Evolutionary conservation across 2,113 vertebrate genomes (phyloP), one percentile per base, ranked within the genome.

Genomic region (Scatophagus argus): DNA sequence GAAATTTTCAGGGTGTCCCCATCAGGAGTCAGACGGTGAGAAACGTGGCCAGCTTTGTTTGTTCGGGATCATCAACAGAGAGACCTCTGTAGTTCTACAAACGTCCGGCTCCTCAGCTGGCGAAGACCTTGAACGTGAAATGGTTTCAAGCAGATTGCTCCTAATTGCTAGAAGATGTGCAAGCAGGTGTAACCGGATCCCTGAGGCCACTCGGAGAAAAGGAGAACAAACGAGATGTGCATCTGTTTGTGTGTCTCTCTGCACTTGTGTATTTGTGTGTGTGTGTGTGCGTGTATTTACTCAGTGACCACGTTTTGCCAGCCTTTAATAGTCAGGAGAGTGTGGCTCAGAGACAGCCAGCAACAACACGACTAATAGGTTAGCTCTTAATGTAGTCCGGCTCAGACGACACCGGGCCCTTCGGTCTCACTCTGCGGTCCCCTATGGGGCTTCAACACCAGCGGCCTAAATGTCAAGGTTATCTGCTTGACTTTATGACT

Each of bases 81-180:
- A 52, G 27, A 74, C 75, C 85, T 85, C 70, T 78, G 83, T 56
- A 27, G 84, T 77, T 77, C 81, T 89, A 78, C 89, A 86, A 90
- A 89, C 87, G 89, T 92, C 82, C 87, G 91, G 92, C 94, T 95
- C 95, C 93, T 61, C 95, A 93, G 94, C 95, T 94, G 95, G 93
- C 82, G 80, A 69, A 96, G 95, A 96, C 96, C 95, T 97, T 96
- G 95, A 96, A 95, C 93, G 94, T 95, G 94, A 96, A 97, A 95
- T 93, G 94, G 95, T 95, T 96, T 94, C 91, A 92, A 93, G 93
- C 96, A 96, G 96, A 97, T 96, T 96, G 95, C 81, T 95, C 94
- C 93, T 98, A 97, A 98, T 97, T 97, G 96, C 95, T 94, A 92
- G 95, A 96, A 97, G 96, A 96, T 97, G 96, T 97, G 96, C 95